Conservation (phyloP, 2,113 vertebrate genomes). For the Podilymbus podiceps region DNA sequence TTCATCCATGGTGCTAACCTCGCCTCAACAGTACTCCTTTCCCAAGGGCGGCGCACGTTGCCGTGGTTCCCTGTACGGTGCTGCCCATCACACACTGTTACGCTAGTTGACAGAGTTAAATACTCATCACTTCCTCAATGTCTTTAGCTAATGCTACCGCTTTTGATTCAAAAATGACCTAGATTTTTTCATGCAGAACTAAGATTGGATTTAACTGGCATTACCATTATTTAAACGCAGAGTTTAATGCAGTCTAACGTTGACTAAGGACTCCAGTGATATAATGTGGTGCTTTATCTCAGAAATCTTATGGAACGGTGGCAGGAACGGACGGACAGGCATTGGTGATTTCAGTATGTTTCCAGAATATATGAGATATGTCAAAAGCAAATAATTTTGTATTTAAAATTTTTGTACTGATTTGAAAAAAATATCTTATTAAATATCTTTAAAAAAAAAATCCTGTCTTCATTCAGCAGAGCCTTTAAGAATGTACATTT, state of each 20-base stretch:
- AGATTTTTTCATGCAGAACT: slow-evolving; percentile 58
- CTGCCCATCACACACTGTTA: slow-evolving; percentile 54
- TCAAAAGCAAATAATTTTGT: slow-evolving; percentile 80
- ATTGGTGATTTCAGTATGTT: slow-evolving; percentile 69
- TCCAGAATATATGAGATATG: slow-evolving; percentile 70
- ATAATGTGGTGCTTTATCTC: slow-evolving; percentile 66
- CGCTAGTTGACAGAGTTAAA: slow-evolving; percentile 38
- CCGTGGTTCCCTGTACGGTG: slow-evolving; percentile 59
- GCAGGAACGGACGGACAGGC: slow-evolving; percentile 52
- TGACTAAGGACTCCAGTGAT: slow-evolving; percentile 66
- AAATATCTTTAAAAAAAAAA: slow-evolving; percentile 74
- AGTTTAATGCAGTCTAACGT: slow-evolving; percentile 73
- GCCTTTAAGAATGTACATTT: not conserved
- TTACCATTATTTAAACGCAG: slow-evolving; percentile 77
- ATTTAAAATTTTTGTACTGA: slow-evolving; percentile 85
- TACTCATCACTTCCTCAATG: slow-evolving; percentile 14
- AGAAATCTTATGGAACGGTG: slow-evolving; percentile 66
- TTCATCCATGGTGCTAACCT: slow-evolving; percentile 81
- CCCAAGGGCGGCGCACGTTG: slow-evolving; percentile 57
- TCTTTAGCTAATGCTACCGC: slow-evolving; percentile 56
- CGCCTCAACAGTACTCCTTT: slow-evolving; percentile 68
- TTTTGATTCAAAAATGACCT: slow-evolving; percentile 71
- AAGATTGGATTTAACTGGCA: slow-evolving; percentile 72
- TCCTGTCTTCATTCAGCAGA: slow-evolving; percentile 32
- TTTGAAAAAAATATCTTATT: slow-evolving; percentile 78